These are phyloP conservation scores for Zeugodacus cucurbitae DNA, from an alignment of 1,140 invertebrate species.

Conservation along the genomic window DNA sequence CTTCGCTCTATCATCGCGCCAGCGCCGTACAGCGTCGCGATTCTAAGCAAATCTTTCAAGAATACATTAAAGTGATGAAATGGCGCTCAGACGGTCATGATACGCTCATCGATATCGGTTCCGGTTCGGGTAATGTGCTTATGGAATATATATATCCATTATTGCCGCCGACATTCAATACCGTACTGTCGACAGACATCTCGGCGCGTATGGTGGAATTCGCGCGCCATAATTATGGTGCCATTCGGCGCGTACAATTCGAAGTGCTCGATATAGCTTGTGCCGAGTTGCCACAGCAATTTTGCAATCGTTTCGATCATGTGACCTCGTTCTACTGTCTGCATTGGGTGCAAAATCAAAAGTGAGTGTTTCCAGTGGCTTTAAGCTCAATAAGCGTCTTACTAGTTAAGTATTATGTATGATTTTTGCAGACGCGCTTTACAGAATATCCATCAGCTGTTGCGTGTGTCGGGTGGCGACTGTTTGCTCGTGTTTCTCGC, in stretches of 20 bases:
- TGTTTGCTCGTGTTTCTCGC: slow-evolving; percentile 77
- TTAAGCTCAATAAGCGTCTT: neutral
- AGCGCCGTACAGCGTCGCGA: slow-evolving; percentile 77
- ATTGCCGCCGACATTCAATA: slow-evolving; percentile 69
- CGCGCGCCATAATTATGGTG: slow-evolving; percentile 70
- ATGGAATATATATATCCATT: slow-evolving; percentile 74
- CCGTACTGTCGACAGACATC: slow-evolving; percentile 74
- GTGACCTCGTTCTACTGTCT: slow-evolving; percentile 84
- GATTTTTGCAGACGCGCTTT: slow-evolving; percentile 81
- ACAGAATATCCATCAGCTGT: slow-evolving; percentile 73
- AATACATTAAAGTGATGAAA: slow-evolving; percentile 71
- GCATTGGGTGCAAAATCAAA: slow-evolving; percentile 82
- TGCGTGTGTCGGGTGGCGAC: slow-evolving; percentile 72
- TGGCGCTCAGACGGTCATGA: slow-evolving; percentile 70
- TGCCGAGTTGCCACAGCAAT: slow-evolving; percentile 53
- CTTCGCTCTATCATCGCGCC: slow-evolving; percentile 64
- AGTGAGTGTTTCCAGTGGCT: neutral
- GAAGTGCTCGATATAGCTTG: slow-evolving; percentile 74
- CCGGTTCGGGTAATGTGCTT: slow-evolving; percentile 81
- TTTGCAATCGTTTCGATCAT: slow-evolving; percentile 73
- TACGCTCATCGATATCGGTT: slow-evolving; percentile 80
- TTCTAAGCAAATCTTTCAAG: slow-evolving; percentile 73
- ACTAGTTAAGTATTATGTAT: neutral
- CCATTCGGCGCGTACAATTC: slow-evolving; percentile 68
- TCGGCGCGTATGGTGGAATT: slow-evolving; percentile 78